A percentile compares a stretch with the other conserved stretches of the same genome.
These are phyloP conservation scores for Phoenicopterus ruber DNA, from an alignment of 2,113 vertebrate species.

Conservation along the genomic window DNA sequence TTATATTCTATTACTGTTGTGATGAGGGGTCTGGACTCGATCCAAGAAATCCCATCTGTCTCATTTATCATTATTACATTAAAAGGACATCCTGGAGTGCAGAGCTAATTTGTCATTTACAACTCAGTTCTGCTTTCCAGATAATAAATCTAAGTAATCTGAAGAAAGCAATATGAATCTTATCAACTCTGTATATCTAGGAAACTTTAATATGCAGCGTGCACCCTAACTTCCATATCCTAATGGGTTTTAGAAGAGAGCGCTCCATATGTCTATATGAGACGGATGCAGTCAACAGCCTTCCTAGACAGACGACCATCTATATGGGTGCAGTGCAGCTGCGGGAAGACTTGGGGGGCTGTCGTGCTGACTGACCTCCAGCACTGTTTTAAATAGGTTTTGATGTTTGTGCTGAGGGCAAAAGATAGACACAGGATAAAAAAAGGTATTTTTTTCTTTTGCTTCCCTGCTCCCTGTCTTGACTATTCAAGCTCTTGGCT, in stretches of 20 bases:
- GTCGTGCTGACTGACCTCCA: neutral
- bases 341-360: neutral
- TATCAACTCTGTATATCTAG: neutral
- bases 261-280: neutral
- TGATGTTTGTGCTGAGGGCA: neutral
- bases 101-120: conserved; percentile 17
- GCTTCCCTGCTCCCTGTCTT: neutral
- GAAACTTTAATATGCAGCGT: neutral
- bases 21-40: neutral
- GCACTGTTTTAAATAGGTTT: neutral
- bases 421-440: neutral
- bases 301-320: neutral
- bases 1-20: neutral
- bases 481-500: neutral
- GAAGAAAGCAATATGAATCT: neutral
- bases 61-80: conserved; percentile 12
- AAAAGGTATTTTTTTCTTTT: neutral
- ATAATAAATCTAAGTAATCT: neutral
- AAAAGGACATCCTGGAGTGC: conserved; percentile 1
- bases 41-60: conserved; percentile 37
- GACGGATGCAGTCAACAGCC: neutral
- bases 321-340: neutral
- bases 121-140: conserved; percentile 3
- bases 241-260: neutral
- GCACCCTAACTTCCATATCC: neutral